phyloP scores from a whole-genome alignment of 1,140 invertebrate species.

The Drosophila dunni region DNA sequence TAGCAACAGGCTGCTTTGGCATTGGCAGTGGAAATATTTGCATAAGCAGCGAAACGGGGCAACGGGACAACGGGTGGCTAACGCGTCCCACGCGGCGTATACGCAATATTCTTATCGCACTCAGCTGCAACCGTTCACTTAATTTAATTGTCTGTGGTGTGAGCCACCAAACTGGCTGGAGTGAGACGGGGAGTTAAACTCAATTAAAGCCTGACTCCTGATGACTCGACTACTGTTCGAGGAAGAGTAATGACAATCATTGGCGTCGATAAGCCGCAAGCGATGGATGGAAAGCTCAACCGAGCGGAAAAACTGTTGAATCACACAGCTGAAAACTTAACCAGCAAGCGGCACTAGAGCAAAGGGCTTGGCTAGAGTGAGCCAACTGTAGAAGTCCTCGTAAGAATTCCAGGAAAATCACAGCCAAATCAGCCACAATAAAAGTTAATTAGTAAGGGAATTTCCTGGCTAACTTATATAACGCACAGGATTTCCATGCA shows the following conservation, averaged over 20 bases:
- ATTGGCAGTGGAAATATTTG: constrained; percentile 33
- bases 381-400: too few relatives aligned
- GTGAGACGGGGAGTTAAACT: not conserved
- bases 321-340: constrained; percentile 27
- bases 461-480: too few relatives aligned
- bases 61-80: constrained; percentile 1
- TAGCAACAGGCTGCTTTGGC: constrained; percentile 44
- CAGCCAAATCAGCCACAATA: too few relatives aligned
- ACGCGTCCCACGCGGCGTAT: constrained; percentile 25
- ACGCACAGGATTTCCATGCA: too few relatives aligned
- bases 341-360: too few relatives aligned
- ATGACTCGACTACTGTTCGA: constrained; percentile 6
- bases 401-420: too few relatives aligned
- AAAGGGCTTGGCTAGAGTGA: too few relatives aligned
- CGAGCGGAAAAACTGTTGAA: constrained; percentile 51
- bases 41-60: constrained; percentile 7
- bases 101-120: constrained; percentile 24
- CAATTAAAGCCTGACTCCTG: constrained; percentile 25
- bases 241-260: constrained; percentile 1
- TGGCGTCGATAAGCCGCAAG: constrained; percentile 42
- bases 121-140: constrained; percentile 18
- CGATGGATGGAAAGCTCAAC: constrained; percentile 16
- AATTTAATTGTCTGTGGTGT: constrained; percentile 31
- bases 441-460: too few relatives aligned
- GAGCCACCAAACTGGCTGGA: not conserved